These are phyloP conservation scores for Tauraco erythrolophus DNA, from an alignment of 2,113 vertebrate genomes.

Conservation along the genomic window DNA sequence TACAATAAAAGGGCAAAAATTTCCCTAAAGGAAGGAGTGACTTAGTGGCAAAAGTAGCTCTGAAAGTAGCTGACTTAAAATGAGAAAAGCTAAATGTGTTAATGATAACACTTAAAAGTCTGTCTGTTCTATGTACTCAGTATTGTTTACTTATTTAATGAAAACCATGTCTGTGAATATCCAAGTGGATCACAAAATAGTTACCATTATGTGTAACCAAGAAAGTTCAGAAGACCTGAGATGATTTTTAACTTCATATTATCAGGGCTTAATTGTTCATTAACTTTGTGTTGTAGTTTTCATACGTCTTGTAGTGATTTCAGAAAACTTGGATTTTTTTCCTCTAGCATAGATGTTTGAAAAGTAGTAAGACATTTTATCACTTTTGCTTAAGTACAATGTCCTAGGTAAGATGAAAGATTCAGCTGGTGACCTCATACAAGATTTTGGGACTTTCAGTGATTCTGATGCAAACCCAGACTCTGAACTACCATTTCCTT, in stretches of 20 bases:
- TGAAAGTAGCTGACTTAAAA: not conserved
- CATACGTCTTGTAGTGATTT: not conserved
- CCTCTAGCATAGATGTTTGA: not conserved
- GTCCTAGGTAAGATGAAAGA: not conserved
- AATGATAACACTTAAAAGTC: not conserved
- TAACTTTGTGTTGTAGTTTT: not conserved
- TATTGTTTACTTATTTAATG: constrained; percentile 26
- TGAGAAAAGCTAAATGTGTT: not conserved
- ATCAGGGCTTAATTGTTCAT: not conserved
- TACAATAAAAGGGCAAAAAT: not conserved
- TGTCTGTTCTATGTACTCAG: not conserved
- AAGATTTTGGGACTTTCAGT: not conserved
- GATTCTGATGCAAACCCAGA: not conserved
- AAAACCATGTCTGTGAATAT: constrained; percentile 8
- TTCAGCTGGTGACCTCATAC: not conserved
- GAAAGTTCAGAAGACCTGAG: not conserved
- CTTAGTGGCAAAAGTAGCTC: not conserved
- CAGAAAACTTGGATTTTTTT: not conserved
- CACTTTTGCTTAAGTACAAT: not conserved
- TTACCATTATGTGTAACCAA: not conserved
- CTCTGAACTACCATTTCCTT: not conserved
- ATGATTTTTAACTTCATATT: not conserved
- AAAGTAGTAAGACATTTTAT: not conserved
- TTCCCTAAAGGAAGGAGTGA: not conserved
- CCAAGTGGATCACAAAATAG: not conserved